Conservation (phyloP, 2,113 vertebrate genomes). For the Strix aluco region DNA sequence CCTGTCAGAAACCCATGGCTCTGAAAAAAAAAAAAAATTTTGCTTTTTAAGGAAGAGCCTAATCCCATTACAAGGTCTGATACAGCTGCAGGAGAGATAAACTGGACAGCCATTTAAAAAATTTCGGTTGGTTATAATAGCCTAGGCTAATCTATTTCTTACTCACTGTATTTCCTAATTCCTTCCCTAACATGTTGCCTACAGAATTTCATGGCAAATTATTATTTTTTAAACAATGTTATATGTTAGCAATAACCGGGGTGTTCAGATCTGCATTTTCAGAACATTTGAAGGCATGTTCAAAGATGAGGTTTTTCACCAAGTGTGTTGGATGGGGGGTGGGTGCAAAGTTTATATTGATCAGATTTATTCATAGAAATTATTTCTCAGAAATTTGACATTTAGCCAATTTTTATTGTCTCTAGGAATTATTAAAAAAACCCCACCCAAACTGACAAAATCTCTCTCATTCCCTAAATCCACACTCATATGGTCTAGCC, state of each 20-base stretch:
- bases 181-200: constrained; percentile 39
- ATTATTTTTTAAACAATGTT: constrained; percentile 28
- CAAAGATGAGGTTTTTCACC: not conserved
- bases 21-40: not conserved
- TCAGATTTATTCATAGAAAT: not conserved
- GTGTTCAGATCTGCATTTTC: constrained; percentile 16
- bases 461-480: not conserved
- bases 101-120: constrained; percentile 55
- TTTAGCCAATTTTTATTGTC: not conserved
- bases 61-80: constrained; percentile 68
- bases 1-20: not conserved
- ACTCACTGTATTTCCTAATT: constrained; percentile 57
- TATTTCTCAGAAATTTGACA: not conserved
- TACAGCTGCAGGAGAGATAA: constrained; percentile 68
- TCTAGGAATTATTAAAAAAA: not conserved
- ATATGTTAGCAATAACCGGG: not conserved
- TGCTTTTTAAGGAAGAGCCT: constrained; percentile 23
- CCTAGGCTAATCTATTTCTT: constrained; percentile 61
- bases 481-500: not conserved
- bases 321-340: not conserved
- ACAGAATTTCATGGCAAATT: constrained; percentile 56
- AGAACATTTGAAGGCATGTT: not conserved
- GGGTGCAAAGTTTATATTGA: not conserved
- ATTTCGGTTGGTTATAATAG: constrained; percentile 61
- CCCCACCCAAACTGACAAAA: not conserved